Conservation (phyloP, 1,140 invertebrate genomes). For the Pemphigus obesinymphae region DNA sequence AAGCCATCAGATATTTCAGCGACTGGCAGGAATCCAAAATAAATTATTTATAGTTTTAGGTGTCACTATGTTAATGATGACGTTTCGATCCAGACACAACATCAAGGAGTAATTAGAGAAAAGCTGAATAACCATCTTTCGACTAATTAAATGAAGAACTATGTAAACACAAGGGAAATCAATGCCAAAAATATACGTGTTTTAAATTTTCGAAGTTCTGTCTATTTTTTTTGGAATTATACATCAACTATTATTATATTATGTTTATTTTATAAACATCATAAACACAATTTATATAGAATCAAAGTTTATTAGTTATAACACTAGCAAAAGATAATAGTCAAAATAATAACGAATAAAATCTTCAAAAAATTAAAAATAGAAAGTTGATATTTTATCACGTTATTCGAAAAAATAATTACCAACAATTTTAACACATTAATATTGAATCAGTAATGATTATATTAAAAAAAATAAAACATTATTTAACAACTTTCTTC, state of each 20-base stretch:
- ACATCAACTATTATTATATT: neutral
- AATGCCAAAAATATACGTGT: neutral
- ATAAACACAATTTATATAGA: neutral
- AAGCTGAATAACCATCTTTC: neutral
- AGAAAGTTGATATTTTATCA: neutral
- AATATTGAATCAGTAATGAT: no score
- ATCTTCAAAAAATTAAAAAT: neutral
- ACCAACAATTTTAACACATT: no score
- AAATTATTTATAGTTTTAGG: conserved; percentile 32
- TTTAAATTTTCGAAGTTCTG: neutral
- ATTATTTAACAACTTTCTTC: no score
- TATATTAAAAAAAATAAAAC: no score
- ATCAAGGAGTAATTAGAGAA: neutral
- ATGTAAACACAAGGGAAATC: neutral
- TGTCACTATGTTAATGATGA: neutral
- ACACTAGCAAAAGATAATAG: no score
- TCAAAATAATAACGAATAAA: neutral
- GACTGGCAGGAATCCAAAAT: neutral
- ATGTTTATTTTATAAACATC: neutral
- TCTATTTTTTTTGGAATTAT: neutral
- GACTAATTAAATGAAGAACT: neutral
- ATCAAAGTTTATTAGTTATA: no score
- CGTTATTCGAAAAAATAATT: neutral
- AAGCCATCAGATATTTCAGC: neutral
- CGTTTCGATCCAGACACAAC: neutral